phyloP scores from a whole-genome alignment of 2,797 vertebrate genomes.

The Syngnathus acus region DNA sequence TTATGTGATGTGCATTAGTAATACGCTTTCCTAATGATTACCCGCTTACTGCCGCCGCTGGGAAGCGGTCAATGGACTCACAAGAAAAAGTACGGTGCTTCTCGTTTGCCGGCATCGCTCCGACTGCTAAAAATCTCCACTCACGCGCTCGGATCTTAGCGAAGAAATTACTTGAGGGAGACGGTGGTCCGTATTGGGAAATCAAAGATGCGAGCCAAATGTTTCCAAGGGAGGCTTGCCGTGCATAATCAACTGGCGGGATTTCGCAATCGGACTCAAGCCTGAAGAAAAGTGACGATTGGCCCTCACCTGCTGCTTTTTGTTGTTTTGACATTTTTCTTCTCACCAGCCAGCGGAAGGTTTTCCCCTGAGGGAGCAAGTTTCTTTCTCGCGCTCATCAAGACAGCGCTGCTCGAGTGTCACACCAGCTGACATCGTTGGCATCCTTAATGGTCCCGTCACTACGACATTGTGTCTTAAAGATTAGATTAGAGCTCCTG shows the following conservation, averaged over 20 bases:
- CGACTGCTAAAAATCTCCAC: slow-evolving; percentile 26
- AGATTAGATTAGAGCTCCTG: not conserved
- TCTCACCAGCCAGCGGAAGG: not conserved
- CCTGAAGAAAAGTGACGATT: slow-evolving; percentile 6
- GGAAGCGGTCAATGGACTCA: slow-evolving; percentile 28
- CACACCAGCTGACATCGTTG: not conserved
- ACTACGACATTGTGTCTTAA: not conserved
- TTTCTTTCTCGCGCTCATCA: slow-evolving; percentile 1
- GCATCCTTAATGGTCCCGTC: not conserved
- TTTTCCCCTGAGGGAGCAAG: not conserved
- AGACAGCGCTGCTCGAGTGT: not conserved
- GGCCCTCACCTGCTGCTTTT: not conserved
- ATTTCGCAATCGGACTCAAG: slow-evolving; percentile 14
- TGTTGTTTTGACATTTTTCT: not conserved
- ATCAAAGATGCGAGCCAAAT: slow-evolving; percentile 15
- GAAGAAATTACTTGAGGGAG: slow-evolving; percentile 22
- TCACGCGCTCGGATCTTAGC: slow-evolving; percentile 8
- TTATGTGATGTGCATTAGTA: slow-evolving; percentile 38
- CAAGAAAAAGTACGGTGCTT: slow-evolving; percentile 20
- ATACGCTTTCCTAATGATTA: slow-evolving; percentile 41
- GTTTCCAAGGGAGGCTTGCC: slow-evolving; percentile 13
- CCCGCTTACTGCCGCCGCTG: slow-evolving; percentile 18
- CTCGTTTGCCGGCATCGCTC: slow-evolving; percentile 36
- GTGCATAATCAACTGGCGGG: slow-evolving; percentile 8
- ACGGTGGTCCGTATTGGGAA: not conserved